Percentiles rank a stretch among this genome's conserved stretches.
Evolutionary conservation across 2,113 vertebrate genomes (phyloP).

Genomic region (Solea solea): DNA sequence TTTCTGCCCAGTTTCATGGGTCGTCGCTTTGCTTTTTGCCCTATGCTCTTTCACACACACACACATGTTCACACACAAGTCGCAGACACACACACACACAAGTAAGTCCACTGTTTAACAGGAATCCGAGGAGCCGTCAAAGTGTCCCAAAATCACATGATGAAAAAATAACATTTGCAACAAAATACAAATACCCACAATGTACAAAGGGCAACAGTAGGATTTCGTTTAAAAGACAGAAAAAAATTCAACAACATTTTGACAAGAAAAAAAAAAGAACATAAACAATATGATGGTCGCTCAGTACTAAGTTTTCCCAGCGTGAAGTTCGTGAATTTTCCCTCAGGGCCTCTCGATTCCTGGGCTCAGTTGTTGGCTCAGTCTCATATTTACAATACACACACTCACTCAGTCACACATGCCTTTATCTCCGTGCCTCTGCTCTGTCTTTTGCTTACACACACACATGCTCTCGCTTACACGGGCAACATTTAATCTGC

Average conservation of each 20-base stretch:
- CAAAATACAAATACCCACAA: too few species aligned
- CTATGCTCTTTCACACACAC: conserved; percentile 22
- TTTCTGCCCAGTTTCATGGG: conserved; percentile 68
- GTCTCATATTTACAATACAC: conserved; percentile 52
- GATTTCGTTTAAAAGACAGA: neutral
- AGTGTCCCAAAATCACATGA: conserved; percentile 4
- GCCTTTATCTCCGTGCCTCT: conserved; percentile 26
- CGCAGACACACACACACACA: neutral
- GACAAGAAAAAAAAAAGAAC: neutral
- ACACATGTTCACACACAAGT: conserved; percentile 31
- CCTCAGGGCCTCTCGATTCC: conserved; percentile 42
- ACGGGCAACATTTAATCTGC: conserved; percentile 35
- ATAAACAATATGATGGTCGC: conserved; percentile 5
- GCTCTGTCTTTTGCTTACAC: conserved; percentile 30
- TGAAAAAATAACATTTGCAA: too few species aligned
- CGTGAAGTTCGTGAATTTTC: conserved; percentile 35
- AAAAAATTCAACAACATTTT: neutral
- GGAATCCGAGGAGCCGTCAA: neutral
- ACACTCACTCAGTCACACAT: conserved; percentile 13
- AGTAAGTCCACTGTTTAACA: neutral
- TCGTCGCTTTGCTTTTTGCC: conserved; percentile 55
- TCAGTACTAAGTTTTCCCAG: conserved; percentile 35
- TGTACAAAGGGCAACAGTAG: too few species aligned
- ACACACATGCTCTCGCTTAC: conserved; percentile 38
- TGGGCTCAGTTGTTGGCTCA: conserved; percentile 41